Evolutionary conservation across 2,113 vertebrate genomes (phyloP), one percentile per base, ranked within the genome.

Genomic region (Eira barbara): DNA sequence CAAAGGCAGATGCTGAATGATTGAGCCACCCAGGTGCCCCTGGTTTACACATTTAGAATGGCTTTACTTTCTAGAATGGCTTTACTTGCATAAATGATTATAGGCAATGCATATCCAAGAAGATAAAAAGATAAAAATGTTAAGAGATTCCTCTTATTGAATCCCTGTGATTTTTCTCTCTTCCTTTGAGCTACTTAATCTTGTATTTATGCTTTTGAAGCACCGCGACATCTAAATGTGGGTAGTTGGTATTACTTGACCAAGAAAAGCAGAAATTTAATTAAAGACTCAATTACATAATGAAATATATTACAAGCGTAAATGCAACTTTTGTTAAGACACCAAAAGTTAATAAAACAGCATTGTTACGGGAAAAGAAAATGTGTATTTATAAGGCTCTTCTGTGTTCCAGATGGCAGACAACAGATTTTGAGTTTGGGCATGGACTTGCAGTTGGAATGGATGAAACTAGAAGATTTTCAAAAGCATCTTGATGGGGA

Each of bases 391-490:
- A 79, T 78, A 74, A 96, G 52, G 17, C 21, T 36, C 7, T 65
- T 97, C 9, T 94, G 27, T 89, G 67, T 31, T 25, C 10, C 95
- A 99, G 99, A 98, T 95, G 97, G 98, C 95, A 98, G 90, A 93
- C 99, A 98, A 1, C 98, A 99, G 74, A 99, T 99, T 74, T 83
- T 99, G 92, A 99, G 99, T 97, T 98, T 99, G 92, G 99, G 99
- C 93, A 99, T 99, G 99, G 99, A 99, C 93, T 99, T 99, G 45
- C 99, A 99, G 95, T 98, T 99, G 94, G 99, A 99, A 84, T 99
- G 99, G 99, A 99, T 99, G 99, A 99, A 99, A 1, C 97, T 99
- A 52, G 99, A 99, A 69, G 99, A 99, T 96, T 99, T 99, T 97
- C 99, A 99, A 96, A 99, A 99, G 98, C 99, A 99, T 98, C 99